A percentile compares a stretch with the other conserved stretches of the same genome.
Evolutionary conservation across 2,797 vertebrate species (phyloP).

Genomic region (Agapornis canus): DNA sequence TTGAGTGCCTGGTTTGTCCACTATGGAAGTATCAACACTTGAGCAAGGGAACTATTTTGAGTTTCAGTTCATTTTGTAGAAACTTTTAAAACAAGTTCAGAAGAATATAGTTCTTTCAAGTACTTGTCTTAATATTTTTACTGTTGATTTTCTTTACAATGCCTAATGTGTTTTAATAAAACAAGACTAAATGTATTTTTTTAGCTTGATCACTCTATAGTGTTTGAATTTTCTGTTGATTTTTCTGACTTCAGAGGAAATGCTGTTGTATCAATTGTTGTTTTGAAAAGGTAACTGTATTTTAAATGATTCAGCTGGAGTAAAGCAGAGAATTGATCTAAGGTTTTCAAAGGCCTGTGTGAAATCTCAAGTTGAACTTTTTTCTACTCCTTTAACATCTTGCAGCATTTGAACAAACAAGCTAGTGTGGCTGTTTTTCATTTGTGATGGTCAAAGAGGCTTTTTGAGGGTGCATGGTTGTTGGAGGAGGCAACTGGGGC

Average conservation of each 20-base stretch:
- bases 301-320: not conserved
- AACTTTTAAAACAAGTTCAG: not conserved
- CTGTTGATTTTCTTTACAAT: not conserved
- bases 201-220: not conserved
- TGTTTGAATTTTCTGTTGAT: not conserved
- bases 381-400: not conserved
- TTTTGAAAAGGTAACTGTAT: not conserved
- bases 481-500: not conserved
- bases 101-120: not conserved
- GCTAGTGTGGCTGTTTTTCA: not conserved
- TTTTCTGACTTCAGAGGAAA: not conserved
- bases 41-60: not conserved
- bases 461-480: not conserved
- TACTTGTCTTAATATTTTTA: not conserved
- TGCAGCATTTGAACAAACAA: not conserved
- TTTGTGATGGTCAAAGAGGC: not conserved
- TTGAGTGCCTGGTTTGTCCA: not conserved
- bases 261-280: not conserved
- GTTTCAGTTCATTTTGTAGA: not conserved
- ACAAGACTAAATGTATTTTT: not conserved
- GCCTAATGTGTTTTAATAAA: not conserved
- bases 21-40: not conserved
- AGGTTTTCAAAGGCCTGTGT: not conserved
- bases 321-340: not conserved
- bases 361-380: not conserved